phyloP scores from a whole-genome alignment of 2,797 vertebrate species.

The Knipowitschia caucasica region DNA sequence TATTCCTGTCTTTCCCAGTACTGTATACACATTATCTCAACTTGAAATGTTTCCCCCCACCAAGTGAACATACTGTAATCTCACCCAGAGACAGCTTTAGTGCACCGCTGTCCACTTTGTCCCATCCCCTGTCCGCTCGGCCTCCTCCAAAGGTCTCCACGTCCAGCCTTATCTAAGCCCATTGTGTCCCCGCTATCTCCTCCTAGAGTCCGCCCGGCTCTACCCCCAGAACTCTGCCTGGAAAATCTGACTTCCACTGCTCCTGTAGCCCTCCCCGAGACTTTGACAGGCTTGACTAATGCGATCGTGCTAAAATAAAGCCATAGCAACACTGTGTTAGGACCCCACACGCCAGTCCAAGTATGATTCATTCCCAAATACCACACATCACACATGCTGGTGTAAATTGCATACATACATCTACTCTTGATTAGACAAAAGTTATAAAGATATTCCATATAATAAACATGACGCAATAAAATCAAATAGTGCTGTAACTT shows the following conservation, averaged over 20 bases:
- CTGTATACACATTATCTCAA: too few relatives aligned
- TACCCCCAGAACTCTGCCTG: constrained; percentile 60
- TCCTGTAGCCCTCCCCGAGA: constrained; percentile 28
- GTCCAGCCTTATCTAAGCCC: neutral
- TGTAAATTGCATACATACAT: neutral
- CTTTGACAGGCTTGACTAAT: constrained; percentile 33
- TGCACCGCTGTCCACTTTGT: too few relatives aligned
- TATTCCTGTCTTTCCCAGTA: too few relatives aligned
- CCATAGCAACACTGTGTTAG: constrained; percentile 45
- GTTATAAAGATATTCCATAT: neutral
- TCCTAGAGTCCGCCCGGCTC: constrained; percentile 56
- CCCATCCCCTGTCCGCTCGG: too few relatives aligned
- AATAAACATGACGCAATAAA: neutral
- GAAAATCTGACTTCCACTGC: constrained; percentile 69
- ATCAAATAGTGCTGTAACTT: too few relatives aligned
- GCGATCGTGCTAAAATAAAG: constrained; percentile 45
- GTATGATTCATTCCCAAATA: constrained; percentile 10
- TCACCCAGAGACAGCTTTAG: too few relatives aligned
- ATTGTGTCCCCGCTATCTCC: neutral
- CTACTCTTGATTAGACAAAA: neutral
- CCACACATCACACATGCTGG: neutral
- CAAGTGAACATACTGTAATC: too few relatives aligned
- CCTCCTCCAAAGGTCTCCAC: too few relatives aligned
- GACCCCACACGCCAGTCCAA: constrained; percentile 29
- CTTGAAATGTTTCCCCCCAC: too few relatives aligned